A percentile compares a stretch with the other conserved stretches of the same genome.
Conservation (phyloP, 2,113 vertebrate genomes). For the Delphinus delphis region DNA sequence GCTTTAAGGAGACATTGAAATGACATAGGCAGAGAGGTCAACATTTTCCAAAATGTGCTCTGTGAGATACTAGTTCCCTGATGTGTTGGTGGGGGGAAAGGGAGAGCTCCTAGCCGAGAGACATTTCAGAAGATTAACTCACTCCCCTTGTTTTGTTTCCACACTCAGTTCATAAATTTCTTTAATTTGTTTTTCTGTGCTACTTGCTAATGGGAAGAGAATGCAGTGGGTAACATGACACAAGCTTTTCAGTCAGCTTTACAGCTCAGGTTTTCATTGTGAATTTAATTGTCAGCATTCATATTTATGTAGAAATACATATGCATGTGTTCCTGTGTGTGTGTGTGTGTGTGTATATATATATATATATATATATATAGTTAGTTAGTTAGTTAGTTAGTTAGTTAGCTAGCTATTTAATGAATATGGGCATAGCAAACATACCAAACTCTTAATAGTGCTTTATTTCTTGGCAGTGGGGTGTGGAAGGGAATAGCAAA, state of each 20-base stretch:
- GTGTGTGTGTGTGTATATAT: fast-evolving
- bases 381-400: background rate
- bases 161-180: background rate
- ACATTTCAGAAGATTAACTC: background rate
- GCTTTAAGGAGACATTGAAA: constrained; percentile 52
- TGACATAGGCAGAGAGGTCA: background rate
- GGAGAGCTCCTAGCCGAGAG: background rate
- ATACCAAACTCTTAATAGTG: background rate
- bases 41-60: background rate
- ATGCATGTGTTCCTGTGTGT: background rate
- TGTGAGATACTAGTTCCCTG: background rate
- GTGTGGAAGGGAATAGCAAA: background rate
- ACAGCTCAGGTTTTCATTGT: background rate
- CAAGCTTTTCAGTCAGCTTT: background rate
- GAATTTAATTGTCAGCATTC: background rate
- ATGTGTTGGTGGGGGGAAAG: too few species aligned
- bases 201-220: background rate
- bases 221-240: fast-evolving
- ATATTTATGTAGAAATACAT: background rate
- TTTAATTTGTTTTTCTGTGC: background rate
- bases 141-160: background rate
- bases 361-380: too few species aligned
- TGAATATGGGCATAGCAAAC: background rate
- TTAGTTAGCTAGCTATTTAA: background rate
- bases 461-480: background rate